phyloP scores from a whole-genome alignment of 2,797 vertebrate genomes.

The Hyperoplus lanceolatus region DNA sequence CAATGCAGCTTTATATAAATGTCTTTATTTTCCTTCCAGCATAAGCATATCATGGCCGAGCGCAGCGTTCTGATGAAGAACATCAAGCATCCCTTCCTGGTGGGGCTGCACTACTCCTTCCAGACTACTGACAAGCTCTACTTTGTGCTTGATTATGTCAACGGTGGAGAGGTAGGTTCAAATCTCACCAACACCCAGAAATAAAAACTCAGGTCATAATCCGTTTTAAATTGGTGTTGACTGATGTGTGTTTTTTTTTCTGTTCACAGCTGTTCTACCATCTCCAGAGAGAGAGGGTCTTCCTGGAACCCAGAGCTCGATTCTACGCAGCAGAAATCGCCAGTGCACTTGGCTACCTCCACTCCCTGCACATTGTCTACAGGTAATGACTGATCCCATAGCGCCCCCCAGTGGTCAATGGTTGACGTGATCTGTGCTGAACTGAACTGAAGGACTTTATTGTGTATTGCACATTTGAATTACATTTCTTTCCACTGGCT shows the following conservation, averaged over 20 bases:
- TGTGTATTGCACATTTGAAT: too few species aligned
- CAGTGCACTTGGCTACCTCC: constrained; percentile 88
- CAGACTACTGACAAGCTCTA: constrained; percentile 89
- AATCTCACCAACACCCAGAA: too few species aligned
- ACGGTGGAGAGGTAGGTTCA: constrained; percentile 85
- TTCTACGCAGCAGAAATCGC: constrained; percentile 89
- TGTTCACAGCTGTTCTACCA: constrained; percentile 86
- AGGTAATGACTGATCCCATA: constrained; percentile 70
- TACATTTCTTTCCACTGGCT: too few species aligned
- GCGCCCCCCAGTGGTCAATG: constrained; percentile 68
- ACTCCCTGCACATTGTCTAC: constrained; percentile 88
- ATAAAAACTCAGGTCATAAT: not conserved
- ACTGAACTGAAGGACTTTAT: not conserved
- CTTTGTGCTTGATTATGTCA: constrained; percentile 89
- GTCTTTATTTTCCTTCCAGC: constrained; percentile 66
- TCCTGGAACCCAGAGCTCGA: constrained; percentile 87
- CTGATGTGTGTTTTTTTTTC: constrained; percentile 8
- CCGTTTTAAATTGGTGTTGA: constrained; percentile 26
- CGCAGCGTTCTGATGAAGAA: constrained; percentile 90
- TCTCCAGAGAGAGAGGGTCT: constrained; percentile 88
- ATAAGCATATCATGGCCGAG: constrained; percentile 91
- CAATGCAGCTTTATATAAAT: not conserved
- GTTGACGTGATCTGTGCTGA: not conserved
- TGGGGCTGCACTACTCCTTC: constrained; percentile 89
- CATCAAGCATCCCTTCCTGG: constrained; percentile 89